These are phyloP conservation scores for Harpalus rufipes DNA, from an alignment of 2,888 invertebrate genomes.

Conservation along the genomic window DNA sequence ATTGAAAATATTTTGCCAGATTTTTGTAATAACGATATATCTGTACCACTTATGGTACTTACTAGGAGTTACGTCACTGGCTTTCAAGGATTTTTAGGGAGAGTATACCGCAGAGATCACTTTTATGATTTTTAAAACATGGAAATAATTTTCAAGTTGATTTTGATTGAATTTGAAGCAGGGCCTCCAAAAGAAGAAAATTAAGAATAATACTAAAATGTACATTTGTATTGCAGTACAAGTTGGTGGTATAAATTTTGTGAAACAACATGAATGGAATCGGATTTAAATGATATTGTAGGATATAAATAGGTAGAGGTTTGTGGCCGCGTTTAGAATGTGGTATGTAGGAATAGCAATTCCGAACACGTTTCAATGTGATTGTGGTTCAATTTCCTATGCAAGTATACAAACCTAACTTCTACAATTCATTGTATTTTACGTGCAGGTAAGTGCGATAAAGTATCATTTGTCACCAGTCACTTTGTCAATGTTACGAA, in stretches of 20 bases:
- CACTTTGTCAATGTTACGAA: neutral
- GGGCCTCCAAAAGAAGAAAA: too few relatives aligned
- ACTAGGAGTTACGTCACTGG: too few relatives aligned
- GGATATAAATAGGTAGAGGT: neutral
- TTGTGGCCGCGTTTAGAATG: neutral
- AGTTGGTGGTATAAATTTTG: neutral
- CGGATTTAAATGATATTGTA: neutral
- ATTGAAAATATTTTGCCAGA: too few relatives aligned
- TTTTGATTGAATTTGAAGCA: too few relatives aligned
- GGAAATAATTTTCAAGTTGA: too few relatives aligned
- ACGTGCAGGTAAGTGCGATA: neutral
- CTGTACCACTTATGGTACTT: too few relatives aligned
- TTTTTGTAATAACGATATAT: too few relatives aligned
- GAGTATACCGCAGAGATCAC: too few relatives aligned
- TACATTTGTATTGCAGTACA: neutral
- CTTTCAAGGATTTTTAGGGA: too few relatives aligned
- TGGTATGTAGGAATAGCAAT: neutral
- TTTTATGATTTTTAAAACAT: too few relatives aligned
- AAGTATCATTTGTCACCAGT: conserved; percentile 2
- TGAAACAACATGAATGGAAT: neutral
- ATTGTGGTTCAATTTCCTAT: neutral
- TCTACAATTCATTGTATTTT: neutral
- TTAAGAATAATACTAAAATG: too few relatives aligned
- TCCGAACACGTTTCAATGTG: neutral
- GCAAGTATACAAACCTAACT: neutral